Evolutionary conservation across 2,113 vertebrate genomes (phyloP).

Genomic region (Hystrix cristata): DNA sequence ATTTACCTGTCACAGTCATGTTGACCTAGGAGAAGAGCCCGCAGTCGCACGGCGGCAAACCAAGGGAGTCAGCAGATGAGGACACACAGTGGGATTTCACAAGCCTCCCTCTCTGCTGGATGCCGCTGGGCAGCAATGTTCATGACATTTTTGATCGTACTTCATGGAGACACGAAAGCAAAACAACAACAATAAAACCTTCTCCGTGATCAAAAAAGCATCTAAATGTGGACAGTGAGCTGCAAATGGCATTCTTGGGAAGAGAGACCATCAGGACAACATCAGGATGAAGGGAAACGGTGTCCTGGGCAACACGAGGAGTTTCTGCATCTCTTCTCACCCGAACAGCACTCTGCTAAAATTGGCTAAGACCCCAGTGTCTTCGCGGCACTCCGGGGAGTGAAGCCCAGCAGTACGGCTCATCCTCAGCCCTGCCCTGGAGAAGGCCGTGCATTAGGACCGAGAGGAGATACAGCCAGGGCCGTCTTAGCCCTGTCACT

Average conservation of each 20-base stretch:
- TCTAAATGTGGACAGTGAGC: neutral
- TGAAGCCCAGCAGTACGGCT: too few species aligned
- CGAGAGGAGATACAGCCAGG: neutral
- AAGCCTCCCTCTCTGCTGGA: neutral
- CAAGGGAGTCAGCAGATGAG: neutral
- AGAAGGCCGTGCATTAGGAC: neutral
- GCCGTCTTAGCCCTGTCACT: conserved; percentile 1
- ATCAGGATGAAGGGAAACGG: neutral
- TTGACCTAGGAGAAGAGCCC: neutral
- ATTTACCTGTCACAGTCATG: neutral
- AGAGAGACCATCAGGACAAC: neutral
- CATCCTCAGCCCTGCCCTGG: neutral
- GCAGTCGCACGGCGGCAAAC: neutral
- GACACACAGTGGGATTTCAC: neutral
- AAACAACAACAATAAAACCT: neutral
- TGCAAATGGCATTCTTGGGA: neutral
- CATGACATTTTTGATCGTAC: neutral
- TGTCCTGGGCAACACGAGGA: neutral
- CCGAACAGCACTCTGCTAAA: neutral
- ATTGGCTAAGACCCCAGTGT: neutral
- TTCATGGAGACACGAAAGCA: neutral
- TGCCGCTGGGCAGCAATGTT: neutral
- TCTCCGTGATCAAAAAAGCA: neutral
- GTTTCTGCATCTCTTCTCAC: neutral
- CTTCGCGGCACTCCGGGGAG: neutral